phyloP scores from a whole-genome alignment of 2,888 invertebrate genomes.

The Lycia hirtaria region DNA sequence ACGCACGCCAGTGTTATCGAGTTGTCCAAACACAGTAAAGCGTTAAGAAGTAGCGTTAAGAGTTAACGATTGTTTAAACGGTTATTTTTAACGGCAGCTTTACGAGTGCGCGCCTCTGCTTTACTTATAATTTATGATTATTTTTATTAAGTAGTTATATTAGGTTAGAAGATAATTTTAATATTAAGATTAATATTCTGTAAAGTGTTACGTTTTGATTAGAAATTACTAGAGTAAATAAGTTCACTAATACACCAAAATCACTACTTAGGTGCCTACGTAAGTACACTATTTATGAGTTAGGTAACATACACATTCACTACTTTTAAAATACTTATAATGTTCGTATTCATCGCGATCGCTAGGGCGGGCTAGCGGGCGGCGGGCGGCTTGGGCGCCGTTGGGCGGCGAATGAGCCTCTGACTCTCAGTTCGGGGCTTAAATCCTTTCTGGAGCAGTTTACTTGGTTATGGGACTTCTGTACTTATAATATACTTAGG shows the following conservation, averaged over 20 bases:
- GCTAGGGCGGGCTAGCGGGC: conserved; percentile 42
- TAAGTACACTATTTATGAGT: background rate
- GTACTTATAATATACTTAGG: conserved; percentile 8
- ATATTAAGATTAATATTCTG: conserved; percentile 11
- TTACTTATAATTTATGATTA: conserved; percentile 30
- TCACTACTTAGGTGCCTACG: conserved; percentile 4
- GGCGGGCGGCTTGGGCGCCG: conserved; percentile 67
- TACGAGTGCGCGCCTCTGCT: conserved; percentile 26
- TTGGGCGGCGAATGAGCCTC: conserved; percentile 66
- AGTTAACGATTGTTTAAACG: conserved; percentile 40
- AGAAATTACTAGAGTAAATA: background rate
- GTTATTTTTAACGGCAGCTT: conserved; percentile 40
- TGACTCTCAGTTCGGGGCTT: conserved; percentile 43
- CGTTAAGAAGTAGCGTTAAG: conserved; percentile 33
- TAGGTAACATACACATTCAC: background rate
- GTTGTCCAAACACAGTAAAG: conserved; percentile 37
- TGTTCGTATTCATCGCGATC: conserved; percentile 25
- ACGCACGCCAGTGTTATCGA: conserved; percentile 31
- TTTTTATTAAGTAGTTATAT: conserved; percentile 24
- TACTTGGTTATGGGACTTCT: conserved; percentile 10
- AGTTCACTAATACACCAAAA: conserved; percentile 14
- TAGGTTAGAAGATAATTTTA: conserved; percentile 24
- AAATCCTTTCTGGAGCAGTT: conserved; percentile 43
- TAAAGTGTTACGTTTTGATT: background rate
- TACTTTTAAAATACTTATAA: conserved; percentile 1